Evolutionary conservation across 2,113 vertebrate genomes (phyloP), one percentile per base, ranked within the genome.

Genomic region (Zapornia atra): DNA sequence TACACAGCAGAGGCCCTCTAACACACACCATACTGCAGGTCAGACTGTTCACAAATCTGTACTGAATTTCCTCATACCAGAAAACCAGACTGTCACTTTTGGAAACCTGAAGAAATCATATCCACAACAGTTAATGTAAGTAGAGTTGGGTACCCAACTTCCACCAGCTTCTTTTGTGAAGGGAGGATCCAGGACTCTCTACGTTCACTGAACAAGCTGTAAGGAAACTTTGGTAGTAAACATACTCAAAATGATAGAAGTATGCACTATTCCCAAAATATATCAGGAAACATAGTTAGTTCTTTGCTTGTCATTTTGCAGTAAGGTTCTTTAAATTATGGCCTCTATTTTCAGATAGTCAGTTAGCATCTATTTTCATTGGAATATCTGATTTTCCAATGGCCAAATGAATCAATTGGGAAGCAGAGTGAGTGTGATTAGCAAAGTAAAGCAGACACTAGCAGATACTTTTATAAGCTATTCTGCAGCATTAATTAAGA

Each of bases 401-500:
- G 6, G 34, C 22, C 29, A 88, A 77, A 73, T 87, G 33, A 92
- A 94, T 92, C 91, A 89, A 34, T 10, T 70, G 53, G 34, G 50
- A 90, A 93, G 38, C 25, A 79, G 82, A 60, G 16, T 38, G 10
- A 68, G 38, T 53, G 26, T 80, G 59, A 59, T 56, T 51, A 92
- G 34, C 42, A 78, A 73, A 88, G 77, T 76, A 82, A 96, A 88
- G 44, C 51, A 90, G 53, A 75, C 83, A 82, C 50, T 70, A 88
- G 14, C 63, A 77, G 15, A 71, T 44, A 28, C 70, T 90, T 24
- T 85, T 71, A 38, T 22, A 78, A 93, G 40, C 44, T 81, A 14
- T 65, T 92, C 33, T 80, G 71, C 72, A 82, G 38, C 15, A 59
- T 85, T 92, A 92, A 96, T 96, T 96, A 85, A 92, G 76, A 92